Evolutionary conservation across 2,888 invertebrate genomes (phyloP), one percentile per base, ranked within the genome.

Genomic region (Apoderus coryli): DNA sequence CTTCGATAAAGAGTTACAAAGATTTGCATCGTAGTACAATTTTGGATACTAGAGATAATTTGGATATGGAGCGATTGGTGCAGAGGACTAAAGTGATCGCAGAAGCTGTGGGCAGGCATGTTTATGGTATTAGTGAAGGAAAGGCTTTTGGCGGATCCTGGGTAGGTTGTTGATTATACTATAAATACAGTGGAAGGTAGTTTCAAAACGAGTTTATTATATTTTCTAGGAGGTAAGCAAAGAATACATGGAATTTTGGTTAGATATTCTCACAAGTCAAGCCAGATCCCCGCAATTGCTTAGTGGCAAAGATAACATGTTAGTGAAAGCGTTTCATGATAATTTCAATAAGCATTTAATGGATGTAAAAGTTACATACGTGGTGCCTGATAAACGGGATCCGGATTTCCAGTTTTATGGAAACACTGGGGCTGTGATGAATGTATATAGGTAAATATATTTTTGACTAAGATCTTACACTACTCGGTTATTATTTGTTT

Each of bases 341-440:
- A 69, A 70, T 1, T 66, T 88, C 49, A 69, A 72, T 6, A 73
- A 78, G 37, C 82, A 80, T 59, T 66, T 86, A 43, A 72, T 72
- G 42, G 85, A 86, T 44, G 79, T 84, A 6, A 71, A 78, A 49
- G 56, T 72, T 11, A 69, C 70, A 9, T 59, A 67, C 32, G 74
- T 79, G 43, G 64, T 68, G 19, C 72, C 80, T 0, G 89, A 89
- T 56, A 77, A 76, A 48, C 66, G 90, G 11, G 95, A 95, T 53
- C 92, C 93, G 0, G 93, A 95, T 52, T 88, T 84, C 60, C 73
- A 84, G 45, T 77, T 95, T 44, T 95, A 92, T 55, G 79, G 84
- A 43, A 75, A 80, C 22, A 76, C 81, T 1, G 70, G 72, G 41
- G 79, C 84, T 14, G 67, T 64, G 14, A 68, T 95, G 42, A 80